Evolutionary conservation across 2,888 invertebrate genomes (phyloP).

Genomic region (Anarsia innoxiella): DNA sequence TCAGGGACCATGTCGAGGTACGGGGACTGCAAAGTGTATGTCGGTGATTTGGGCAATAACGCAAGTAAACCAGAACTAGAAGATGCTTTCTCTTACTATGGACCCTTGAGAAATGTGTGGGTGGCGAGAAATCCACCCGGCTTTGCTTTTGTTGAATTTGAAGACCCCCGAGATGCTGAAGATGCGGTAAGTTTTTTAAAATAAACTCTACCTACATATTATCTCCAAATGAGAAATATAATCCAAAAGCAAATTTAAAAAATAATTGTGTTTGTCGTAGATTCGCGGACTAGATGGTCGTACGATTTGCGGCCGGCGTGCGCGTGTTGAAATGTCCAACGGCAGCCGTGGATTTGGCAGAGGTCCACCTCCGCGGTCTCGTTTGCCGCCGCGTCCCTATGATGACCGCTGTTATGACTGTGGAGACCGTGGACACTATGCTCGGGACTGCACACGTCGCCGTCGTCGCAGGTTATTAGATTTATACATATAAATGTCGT

Average conservation of each 20-base stretch:
- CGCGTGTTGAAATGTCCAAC: slow-evolving; percentile 94
- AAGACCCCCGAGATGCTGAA: slow-evolving; percentile 93
- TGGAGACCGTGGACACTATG: slow-evolving; percentile 95
- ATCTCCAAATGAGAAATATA: too few relatives aligned
- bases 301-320: slow-evolving; percentile 91
- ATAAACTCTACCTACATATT: background rate
- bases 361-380: slow-evolving; percentile 75
- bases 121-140: slow-evolving; percentile 98
- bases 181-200: slow-evolving; percentile 81
- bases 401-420: slow-evolving; percentile 97
- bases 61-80: slow-evolving; percentile 96
- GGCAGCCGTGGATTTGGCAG: slow-evolving; percentile 80
- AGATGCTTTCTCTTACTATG: slow-evolving; percentile 94
- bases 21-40: slow-evolving; percentile 95
- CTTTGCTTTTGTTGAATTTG: slow-evolving; percentile 95
- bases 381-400: slow-evolving; percentile 86
- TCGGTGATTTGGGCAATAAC: slow-evolving; percentile 93
- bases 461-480: slow-evolving; percentile 71
- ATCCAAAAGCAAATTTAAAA: background rate
- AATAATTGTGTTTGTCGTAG: slow-evolving; percentile 25
- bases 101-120: slow-evolving; percentile 95
- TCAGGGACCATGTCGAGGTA: slow-evolving; percentile 80
- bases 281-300: slow-evolving; percentile 81
- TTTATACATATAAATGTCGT: background rate
- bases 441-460: slow-evolving; percentile 89